These are phyloP conservation scores for Allophyes oxyacanthae DNA, from an alignment of 2,888 invertebrate genomes.

Conservation along the genomic window DNA sequence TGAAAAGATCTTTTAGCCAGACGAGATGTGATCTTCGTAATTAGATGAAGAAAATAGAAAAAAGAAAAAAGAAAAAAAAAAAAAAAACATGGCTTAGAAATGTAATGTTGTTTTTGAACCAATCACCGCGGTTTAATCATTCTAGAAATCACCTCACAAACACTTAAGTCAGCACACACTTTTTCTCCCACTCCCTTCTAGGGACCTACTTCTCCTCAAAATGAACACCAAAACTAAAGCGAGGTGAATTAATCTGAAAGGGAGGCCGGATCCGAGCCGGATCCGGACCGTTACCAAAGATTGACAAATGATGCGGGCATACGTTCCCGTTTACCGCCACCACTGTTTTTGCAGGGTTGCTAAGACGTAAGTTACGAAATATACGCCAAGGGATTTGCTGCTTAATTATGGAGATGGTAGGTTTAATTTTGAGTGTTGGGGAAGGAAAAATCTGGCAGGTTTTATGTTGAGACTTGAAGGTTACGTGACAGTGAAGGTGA, in stretches of 20 bases:
- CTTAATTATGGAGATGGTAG: conserved; percentile 28
- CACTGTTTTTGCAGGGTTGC: conserved; percentile 51
- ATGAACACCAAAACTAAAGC: conserved; percentile 58
- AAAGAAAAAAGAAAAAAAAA: too few species aligned
- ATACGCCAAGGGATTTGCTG: conserved; percentile 33
- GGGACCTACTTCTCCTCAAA: conserved; percentile 17
- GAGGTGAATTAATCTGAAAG: conserved; percentile 56
- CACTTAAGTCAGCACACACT: conserved; percentile 25
- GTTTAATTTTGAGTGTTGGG: conserved; percentile 15
- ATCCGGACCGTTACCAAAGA: conserved; percentile 42
- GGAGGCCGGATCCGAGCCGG: conserved; percentile 32
- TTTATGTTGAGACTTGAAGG: conserved; percentile 35
- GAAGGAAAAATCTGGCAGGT: conserved; percentile 15
- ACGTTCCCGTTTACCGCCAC: conserved; percentile 45
- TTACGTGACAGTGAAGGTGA: conserved; percentile 28
- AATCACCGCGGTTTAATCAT: too few species aligned
- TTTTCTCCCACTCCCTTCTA: conserved; percentile 1
- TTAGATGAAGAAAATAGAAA: too few species aligned
- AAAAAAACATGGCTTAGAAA: too few species aligned
- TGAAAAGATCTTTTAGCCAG: too few species aligned
- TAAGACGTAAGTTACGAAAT: conserved; percentile 42
- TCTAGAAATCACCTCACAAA: conserved; percentile 17
- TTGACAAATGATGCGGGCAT: conserved; percentile 65
- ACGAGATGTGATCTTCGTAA: too few species aligned
- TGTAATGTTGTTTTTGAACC: too few species aligned